Evolutionary conservation across 2,888 invertebrate species (phyloP), one percentile per base, ranked within the genome.

Genomic region (Ophioninae sp.): DNA sequence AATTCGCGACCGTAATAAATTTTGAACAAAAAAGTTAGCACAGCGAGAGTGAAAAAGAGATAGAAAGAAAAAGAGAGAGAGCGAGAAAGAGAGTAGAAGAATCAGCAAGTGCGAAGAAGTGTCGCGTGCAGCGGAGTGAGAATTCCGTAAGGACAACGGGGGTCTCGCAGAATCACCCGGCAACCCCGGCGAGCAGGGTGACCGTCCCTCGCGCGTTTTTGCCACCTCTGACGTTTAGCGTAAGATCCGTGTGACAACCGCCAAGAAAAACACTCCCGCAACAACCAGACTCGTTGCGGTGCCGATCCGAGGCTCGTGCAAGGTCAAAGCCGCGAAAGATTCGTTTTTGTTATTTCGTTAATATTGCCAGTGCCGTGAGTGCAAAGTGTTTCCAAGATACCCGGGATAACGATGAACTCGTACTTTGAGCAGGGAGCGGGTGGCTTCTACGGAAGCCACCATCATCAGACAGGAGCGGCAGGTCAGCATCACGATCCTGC

Each of bases 381-480:
- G 91, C 86, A 89, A 71, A 88, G 89, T 89, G 89, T 88, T 89
- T 85, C 77, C 90, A 91, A 88, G 83, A 91, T 91, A 91, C 88
- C 88, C 87, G 91, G 90, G 87, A 95, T 93, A 93, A 84, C 81
- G 76, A 98, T 98, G 98, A 98, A 98, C 96, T 98, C 98, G 93
- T 98, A 98, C 94, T 98, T 98, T 94, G 98, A 98, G 95, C 98
- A 98, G 95, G 96, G 97, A 93, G 90, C 92, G 84, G 91, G 92
- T 88, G 98, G 98, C 94, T 98, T 98, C 95, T 98, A 98, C 94
- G 97, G 98, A 92, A 95, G 96, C 91, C 97, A 97, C 93, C 97
- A 97, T 92, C 96, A 97, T 94, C 96, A 97, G 94, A 95, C 94
- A 87, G 94, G 94, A 72, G 94, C 94, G 65, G 94, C 95, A 84